Conservation (phyloP, 1,140 invertebrate species). For the Popillia japonica region DNA sequence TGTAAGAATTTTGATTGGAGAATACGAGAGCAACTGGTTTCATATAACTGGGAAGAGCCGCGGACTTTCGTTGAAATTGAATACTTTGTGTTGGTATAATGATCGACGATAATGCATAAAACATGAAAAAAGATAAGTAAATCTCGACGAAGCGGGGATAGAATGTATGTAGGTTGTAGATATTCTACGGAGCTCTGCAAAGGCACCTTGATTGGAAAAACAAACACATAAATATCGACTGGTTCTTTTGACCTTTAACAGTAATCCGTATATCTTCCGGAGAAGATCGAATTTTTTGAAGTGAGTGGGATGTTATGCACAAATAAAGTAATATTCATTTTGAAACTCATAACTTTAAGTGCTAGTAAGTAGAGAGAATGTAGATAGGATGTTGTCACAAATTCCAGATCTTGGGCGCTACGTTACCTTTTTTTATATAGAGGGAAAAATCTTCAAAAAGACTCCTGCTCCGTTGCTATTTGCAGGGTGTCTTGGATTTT, state of each 20-base stretch:
- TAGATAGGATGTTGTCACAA: no score
- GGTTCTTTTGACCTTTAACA: conserved; percentile 5
- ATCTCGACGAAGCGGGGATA: not conserved
- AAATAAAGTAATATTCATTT: not conserved
- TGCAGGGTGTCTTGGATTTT: no score
- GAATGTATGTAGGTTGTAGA: conserved; percentile 5
- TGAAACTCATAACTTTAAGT: no score
- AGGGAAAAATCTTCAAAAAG: no score
- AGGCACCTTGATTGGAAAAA: conserved; percentile 44
- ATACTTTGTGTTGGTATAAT: not conserved
- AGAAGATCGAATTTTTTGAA: not conserved
- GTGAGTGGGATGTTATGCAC: not conserved
- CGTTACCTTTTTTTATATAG: no score
- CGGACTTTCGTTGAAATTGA: not conserved
- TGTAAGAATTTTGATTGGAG: not conserved
- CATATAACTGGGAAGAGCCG: not conserved
- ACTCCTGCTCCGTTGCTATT: no score
- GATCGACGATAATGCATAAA: conserved; percentile 18
- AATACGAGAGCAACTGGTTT: not conserved
- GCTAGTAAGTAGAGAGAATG: no score
- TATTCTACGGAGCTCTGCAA: not conserved
- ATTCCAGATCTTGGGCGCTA: no score
- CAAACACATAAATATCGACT: conserved; percentile 47
- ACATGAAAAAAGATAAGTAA: conserved; percentile 16
- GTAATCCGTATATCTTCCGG: not conserved